Base-by-base conservation (phyloP, 2,888 invertebrate genomes). In the Noctua janthe region DNA sequence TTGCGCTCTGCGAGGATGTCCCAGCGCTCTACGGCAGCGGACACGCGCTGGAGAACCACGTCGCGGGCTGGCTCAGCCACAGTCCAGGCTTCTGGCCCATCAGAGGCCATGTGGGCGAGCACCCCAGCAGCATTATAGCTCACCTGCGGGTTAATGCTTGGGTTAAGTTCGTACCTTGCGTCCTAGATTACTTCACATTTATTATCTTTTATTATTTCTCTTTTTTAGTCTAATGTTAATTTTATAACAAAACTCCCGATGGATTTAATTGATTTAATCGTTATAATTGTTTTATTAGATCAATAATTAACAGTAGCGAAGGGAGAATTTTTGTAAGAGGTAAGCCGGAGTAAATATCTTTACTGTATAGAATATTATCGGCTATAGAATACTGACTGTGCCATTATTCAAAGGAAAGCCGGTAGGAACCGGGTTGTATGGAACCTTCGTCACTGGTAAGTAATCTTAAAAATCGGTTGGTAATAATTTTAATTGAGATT, bases 61-160 rank as follows among this genome's bases (percentile, higher is more conserved):
- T 97, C 97, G 17, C 99, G 97, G 1, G 97, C 96, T 0, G 99
- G 99, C 51, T 97, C 95, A 20, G 97, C 95, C 35, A 99, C 98
- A 0, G 97, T 98, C 99, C 99, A 99, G 0, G 98, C 98, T 20
- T 97, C 97, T 0, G 98, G 97, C 0, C 99, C 99, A 94, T 99
- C 99, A 0, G 99, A 99, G 4, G 99, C 98, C 97, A 99, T 98
- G 95, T 99, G 99, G 1, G 99, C 99, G 77, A 99, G 97, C 43
- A 99, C 99, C 8, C 99, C 99, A 8, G 99, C 99, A 7, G 99
- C 99, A 95, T 99, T 99, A 96, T 99, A 99, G 93, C 99, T 99
- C 82, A 99, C 98, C 98, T 86, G 73, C 56, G 13, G 72, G 54
- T 5, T n/a, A 70, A 78, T 17, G 1, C 3, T 35, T 20, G 13